A percentile compares a stretch with the other conserved stretches of the same genome.
phyloP scores from a whole-genome alignment of 2,888 invertebrate genomes.

The Ferdinandea cuprea region DNA sequence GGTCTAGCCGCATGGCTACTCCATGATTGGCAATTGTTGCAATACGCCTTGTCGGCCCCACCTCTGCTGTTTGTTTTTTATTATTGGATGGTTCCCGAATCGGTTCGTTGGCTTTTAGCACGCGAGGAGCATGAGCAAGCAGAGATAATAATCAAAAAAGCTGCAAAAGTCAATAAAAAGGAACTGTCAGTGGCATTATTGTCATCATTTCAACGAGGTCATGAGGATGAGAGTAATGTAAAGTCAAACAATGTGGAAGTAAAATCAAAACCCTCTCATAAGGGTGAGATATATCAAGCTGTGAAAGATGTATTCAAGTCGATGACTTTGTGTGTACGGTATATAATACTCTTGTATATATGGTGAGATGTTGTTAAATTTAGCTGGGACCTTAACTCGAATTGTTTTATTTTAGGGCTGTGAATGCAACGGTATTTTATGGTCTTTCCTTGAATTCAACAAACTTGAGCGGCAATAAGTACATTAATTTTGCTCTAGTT shows the following conservation, averaged over 20 bases:
- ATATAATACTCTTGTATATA: conserved; percentile 83
- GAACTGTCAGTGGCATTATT: conserved; percentile 83
- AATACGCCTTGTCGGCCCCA: conserved; percentile 85
- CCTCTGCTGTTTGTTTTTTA: conserved; percentile 85
- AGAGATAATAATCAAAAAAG: conserved; percentile 84
- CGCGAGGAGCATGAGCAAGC: conserved; percentile 85
- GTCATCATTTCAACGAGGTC: conserved; percentile 81
- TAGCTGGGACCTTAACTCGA: neutral
- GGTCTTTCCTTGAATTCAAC: conserved; percentile 88
- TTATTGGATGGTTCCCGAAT: conserved; percentile 87
- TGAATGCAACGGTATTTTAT: conserved; percentile 88
- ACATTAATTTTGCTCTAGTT: conserved; percentile 87
- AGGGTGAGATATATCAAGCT: conserved; percentile 81
- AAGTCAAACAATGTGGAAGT: conserved; percentile 7
- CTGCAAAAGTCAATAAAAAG: conserved; percentile 85
- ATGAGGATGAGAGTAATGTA: conserved; percentile 51
- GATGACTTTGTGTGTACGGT: conserved; percentile 83
- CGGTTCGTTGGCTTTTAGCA: conserved; percentile 87
- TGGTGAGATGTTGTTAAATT: conserved; percentile 81
- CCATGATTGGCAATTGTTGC: conserved; percentile 85
- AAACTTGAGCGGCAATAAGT: conserved; percentile 87
- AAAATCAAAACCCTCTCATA: conserved; percentile 63
- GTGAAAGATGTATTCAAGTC: conserved; percentile 83
- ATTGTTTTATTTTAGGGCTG: conserved; percentile 81
- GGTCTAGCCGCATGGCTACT: conserved; percentile 86